A percentile compares a stretch with the other conserved stretches of the same genome.
Conservation (phyloP, 2,797 vertebrate species). For the Phyllotis vaccarum region DNA sequence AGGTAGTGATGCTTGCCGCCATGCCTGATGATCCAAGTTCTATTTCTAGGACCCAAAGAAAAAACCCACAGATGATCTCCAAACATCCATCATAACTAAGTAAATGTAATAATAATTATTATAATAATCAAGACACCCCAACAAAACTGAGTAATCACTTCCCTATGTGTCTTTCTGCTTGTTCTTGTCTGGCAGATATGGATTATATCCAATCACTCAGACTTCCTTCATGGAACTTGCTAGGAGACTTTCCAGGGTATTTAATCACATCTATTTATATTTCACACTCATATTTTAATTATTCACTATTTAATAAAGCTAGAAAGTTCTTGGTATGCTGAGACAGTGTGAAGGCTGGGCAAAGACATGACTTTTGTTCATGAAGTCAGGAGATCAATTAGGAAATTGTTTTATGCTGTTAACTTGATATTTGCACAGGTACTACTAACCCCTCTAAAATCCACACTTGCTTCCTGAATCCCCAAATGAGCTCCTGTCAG, state of each 20-base stretch:
- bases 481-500: background rate
- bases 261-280: background rate
- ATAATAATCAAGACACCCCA: background rate
- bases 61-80: background rate
- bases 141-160: background rate
- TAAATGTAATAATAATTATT: background rate
- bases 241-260: background rate
- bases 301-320: background rate
- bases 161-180: background rate
- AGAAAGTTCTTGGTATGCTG: background rate
- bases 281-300: background rate
- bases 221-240: background rate
- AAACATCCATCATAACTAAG: background rate
- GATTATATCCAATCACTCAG: background rate
- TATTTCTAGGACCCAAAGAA: background rate
- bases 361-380: background rate
- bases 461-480: background rate
- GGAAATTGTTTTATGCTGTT: background rate
- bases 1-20: background rate
- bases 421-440: background rate
- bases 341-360: background rate
- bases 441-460: background rate
- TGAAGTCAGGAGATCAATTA: background rate
- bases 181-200: background rate
- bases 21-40: background rate